These are phyloP conservation scores for Chrysolophus pictus DNA, from an alignment of 2,797 vertebrate species.

Conservation along the genomic window DNA sequence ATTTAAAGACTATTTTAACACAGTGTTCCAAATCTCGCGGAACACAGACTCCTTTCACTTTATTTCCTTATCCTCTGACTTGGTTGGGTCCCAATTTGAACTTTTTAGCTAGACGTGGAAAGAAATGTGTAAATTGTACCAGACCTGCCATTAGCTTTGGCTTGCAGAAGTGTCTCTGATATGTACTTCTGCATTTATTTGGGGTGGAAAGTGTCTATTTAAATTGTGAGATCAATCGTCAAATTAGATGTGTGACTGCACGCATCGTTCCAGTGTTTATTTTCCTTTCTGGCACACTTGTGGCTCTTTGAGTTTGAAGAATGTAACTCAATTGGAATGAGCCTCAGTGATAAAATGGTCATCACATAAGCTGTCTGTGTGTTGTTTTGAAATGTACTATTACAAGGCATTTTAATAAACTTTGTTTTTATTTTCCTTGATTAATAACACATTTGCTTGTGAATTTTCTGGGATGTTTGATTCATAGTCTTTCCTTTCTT, in stretches of 20 bases:
- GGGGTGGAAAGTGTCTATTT: slow-evolving; percentile 73
- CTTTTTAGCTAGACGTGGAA: background rate
- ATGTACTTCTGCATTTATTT: slow-evolving; percentile 53
- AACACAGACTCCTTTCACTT: background rate
- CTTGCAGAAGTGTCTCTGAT: slow-evolving; percentile 49
- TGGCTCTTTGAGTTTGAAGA: slow-evolving; percentile 78
- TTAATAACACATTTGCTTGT: slow-evolving; percentile 95
- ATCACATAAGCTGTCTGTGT: slow-evolving; percentile 79
- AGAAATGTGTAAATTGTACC: slow-evolving; percentile 11
- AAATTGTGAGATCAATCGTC: slow-evolving; percentile 75
- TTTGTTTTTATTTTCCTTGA: slow-evolving; percentile 95
- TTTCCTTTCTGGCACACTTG: slow-evolving; percentile 81
- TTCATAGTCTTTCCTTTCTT: slow-evolving; percentile 89
- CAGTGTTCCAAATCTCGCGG: background rate
- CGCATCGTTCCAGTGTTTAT: slow-evolving; percentile 78
- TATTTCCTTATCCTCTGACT: slow-evolving; percentile 25
- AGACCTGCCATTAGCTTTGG: background rate
- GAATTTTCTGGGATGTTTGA: slow-evolving; percentile 88
- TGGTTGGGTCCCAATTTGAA: background rate
- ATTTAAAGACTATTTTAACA: background rate
- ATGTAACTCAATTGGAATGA: slow-evolving; percentile 74
- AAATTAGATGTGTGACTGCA: slow-evolving; percentile 70
- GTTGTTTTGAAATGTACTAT: slow-evolving; percentile 84
- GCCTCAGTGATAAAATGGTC: slow-evolving; percentile 73
- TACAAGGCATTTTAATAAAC: slow-evolving; percentile 92